Percentiles rank a stretch among this genome's conserved stretches.
phyloP scores from a whole-genome alignment of 2,888 invertebrate genomes.

The Graphium colonna region DNA sequence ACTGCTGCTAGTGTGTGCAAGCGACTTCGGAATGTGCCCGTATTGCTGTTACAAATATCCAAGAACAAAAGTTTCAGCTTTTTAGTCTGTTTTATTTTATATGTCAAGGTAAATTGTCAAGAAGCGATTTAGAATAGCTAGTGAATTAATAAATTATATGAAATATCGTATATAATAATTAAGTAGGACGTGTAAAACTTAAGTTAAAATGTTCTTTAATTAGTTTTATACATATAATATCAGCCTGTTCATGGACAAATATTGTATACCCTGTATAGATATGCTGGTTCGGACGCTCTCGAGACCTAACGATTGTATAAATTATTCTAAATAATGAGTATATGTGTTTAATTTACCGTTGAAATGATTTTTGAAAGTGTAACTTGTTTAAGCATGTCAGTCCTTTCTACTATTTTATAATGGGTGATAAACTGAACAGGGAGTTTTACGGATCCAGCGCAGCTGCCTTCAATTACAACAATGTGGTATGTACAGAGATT shows the following conservation, averaged over 20 bases:
- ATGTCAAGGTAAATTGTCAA: slow-evolving; percentile 56
- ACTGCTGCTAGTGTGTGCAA: no score
- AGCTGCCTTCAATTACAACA: slow-evolving; percentile 71
- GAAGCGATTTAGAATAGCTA: slow-evolving; percentile 6
- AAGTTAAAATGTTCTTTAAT: not conserved
- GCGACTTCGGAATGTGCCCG: no score
- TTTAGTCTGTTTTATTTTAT: slow-evolving; percentile 26
- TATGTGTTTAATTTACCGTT: slow-evolving; percentile 32
- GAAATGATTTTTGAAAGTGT: slow-evolving; percentile 40
- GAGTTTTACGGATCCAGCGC: slow-evolving; percentile 67
- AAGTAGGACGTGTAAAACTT: not conserved
- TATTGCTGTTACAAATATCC: no score
- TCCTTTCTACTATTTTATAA: slow-evolving; percentile 40
- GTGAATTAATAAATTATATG: slow-evolving; percentile 4
- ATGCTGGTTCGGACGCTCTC: slow-evolving; percentile 65
- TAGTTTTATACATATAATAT: not conserved
- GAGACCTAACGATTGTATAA: slow-evolving; percentile 40
- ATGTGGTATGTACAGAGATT: slow-evolving; percentile 60
- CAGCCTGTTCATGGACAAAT: not conserved
- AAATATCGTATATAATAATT: not conserved
- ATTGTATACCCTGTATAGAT: slow-evolving; percentile 29
- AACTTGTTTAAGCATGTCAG: slow-evolving; percentile 35
- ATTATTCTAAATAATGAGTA: slow-evolving; percentile 32
- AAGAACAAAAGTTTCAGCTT: no score
- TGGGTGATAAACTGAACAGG: slow-evolving; percentile 69